Percentiles rank a stretch among this genome's conserved stretches.
These are phyloP conservation scores for Silurus glanis DNA, from an alignment of 2,113 vertebrate genomes.

Conservation along the genomic window DNA sequence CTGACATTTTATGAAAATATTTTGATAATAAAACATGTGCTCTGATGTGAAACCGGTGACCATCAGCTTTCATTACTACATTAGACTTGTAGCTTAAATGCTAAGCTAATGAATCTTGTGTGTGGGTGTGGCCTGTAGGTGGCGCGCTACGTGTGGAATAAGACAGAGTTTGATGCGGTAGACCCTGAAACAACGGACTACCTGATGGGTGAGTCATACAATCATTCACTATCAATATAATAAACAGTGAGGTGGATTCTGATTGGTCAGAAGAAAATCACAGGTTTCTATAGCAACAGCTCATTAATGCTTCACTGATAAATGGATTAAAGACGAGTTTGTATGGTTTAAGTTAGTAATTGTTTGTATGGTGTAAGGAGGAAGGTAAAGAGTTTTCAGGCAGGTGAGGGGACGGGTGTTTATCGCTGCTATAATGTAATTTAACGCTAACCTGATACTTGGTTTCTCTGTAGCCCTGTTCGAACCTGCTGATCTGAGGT, in stretches of 20 bases:
- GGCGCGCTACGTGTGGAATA: slow-evolving; percentile 75
- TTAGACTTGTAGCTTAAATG: neutral
- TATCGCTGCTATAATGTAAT: neutral
- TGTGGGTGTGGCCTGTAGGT: slow-evolving; percentile 57
- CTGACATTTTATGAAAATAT: neutral
- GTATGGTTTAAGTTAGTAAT: too few relatives aligned
- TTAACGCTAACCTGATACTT: neutral
- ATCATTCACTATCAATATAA: neutral
- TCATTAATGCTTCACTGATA: neutral
- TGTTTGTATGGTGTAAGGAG: neutral
- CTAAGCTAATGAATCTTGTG: neutral
- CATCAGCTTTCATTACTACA: neutral
- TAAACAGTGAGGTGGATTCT: neutral
- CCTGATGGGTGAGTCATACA: slow-evolving; percentile 70
- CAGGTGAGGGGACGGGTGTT: neutral
- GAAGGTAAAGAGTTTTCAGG: neutral
- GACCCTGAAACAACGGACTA: slow-evolving; percentile 73
- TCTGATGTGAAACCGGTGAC: neutral
- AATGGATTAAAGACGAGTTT: neutral
- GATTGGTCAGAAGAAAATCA: neutral
- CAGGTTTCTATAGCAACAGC: neutral
- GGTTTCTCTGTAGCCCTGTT: slow-evolving; percentile 66
- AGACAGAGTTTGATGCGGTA: slow-evolving; percentile 67
- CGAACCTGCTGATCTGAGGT: slow-evolving; percentile 73
- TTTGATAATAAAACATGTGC: too few relatives aligned